Conservation (phyloP, 2,113 vertebrate genomes). For the Pachypanchax playfairii region DNA sequence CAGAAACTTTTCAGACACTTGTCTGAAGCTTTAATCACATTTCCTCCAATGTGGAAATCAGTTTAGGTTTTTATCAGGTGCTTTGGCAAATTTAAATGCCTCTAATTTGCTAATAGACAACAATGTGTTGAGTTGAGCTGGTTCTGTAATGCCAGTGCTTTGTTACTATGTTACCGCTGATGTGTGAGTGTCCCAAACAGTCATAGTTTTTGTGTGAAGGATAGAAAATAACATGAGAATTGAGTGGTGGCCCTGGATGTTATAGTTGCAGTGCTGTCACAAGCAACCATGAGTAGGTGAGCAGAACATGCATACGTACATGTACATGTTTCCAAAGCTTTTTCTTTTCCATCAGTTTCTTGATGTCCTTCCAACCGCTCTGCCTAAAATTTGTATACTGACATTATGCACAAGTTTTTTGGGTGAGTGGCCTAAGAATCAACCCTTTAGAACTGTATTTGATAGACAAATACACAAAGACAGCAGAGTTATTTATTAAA, state of each 20-base stretch:
- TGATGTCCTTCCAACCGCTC: conserved; percentile 9
- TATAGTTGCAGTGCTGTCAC: not conserved
- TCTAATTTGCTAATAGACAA: conserved; percentile 27
- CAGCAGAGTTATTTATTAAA: conserved; percentile 2
- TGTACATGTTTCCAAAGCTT: conserved; percentile 41
- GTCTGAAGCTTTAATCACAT: conserved; percentile 30
- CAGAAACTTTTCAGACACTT: conserved; percentile 30
- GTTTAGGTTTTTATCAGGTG: conserved; percentile 35
- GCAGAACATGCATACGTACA: not conserved
- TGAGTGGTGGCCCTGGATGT: conserved; percentile 12
- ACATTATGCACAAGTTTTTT: conserved; percentile 18
- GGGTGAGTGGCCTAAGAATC: conserved; percentile 18
- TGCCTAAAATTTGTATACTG: conserved; percentile 18
- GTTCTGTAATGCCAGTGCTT: not conserved
- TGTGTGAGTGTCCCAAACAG: conserved; percentile 8
- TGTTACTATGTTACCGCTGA: conserved; percentile 8
- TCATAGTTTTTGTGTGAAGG: not conserved
- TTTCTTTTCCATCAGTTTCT: conserved; percentile 12
- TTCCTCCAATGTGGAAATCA: conserved; percentile 36
- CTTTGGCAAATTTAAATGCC: conserved; percentile 21
- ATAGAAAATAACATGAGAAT: conserved; percentile 11
- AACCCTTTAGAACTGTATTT: conserved; percentile 23
- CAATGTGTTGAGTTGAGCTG: conserved; percentile 1
- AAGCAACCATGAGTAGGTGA: not conserved
- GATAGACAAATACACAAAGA: conserved; percentile 39